phyloP scores from a whole-genome alignment of 37 sponge, comb jelly and placozoan genomes.

The Axinella damicornis region DNA sequence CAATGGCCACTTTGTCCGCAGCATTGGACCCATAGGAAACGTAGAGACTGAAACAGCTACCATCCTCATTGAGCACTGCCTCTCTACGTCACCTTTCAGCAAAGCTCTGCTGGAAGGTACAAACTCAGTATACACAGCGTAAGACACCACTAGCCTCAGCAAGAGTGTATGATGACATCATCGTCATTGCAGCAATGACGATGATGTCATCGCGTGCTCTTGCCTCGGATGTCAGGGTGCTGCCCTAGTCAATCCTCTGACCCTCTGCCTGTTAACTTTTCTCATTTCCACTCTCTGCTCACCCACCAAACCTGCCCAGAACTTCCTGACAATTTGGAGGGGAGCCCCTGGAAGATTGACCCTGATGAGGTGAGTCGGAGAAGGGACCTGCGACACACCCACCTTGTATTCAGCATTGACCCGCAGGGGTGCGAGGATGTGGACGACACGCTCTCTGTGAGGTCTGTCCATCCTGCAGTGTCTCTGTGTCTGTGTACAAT shows the following conservation, averaged over 20 bases:
- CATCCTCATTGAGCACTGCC: constrained; percentile 61
- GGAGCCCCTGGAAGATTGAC: constrained; percentile 45
- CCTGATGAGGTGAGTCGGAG: constrained; percentile 21
- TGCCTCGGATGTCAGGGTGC: too few relatives aligned
- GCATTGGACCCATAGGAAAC: constrained; percentile 79
- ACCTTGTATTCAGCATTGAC: constrained; percentile 82
- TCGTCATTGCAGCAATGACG: too few relatives aligned
- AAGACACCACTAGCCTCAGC: too few relatives aligned
- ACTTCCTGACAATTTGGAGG: constrained; percentile 6
- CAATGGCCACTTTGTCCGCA: constrained; percentile 84
- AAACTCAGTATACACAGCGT: too few relatives aligned
- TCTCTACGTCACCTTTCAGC: constrained; percentile 50
- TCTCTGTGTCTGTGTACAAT: neutral
- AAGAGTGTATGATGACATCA: too few relatives aligned
- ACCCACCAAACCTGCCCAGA: constrained; percentile 14
- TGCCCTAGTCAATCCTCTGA: too few relatives aligned
- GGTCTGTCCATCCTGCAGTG: constrained; percentile 28
- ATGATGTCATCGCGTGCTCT: too few relatives aligned
- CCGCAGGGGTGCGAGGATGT: constrained; percentile 90
- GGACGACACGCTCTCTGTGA: constrained; percentile 82
- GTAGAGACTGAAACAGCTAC: constrained; percentile 77
- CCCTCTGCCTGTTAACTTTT: too few relatives aligned
- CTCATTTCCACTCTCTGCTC: neutral
- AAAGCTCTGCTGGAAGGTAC: constrained; percentile 53
- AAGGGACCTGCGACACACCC: constrained; percentile 57